A percentile compares a stretch with the other conserved stretches of the same genome.
These are phyloP conservation scores for Hydrophis major DNA, from an alignment of 2,797 vertebrate species.

Conservation along the genomic window DNA sequence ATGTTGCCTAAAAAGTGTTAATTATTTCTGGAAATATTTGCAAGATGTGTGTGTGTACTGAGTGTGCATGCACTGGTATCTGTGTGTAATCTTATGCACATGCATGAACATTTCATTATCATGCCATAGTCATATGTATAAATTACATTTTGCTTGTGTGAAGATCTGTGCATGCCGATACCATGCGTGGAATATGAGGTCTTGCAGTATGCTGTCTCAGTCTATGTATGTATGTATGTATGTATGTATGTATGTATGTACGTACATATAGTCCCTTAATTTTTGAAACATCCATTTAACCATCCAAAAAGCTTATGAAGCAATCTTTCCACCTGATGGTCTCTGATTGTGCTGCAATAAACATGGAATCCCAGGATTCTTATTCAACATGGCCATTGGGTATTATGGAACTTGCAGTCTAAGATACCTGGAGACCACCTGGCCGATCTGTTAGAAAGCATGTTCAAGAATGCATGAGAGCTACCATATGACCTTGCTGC, in stretches of 20 bases:
- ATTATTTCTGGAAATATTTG: background rate
- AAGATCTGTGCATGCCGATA: background rate
- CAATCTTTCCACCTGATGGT: background rate
- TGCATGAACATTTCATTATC: background rate
- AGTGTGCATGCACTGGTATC: background rate
- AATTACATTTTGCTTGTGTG: background rate
- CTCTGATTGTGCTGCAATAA: background rate
- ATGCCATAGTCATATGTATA: background rate
- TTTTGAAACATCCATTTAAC: background rate
- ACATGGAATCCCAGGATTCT: background rate
- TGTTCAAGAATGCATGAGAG: background rate
- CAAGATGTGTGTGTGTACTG: background rate
- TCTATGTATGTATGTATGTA: background rate
- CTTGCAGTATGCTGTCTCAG: background rate
- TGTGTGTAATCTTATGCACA: background rate
- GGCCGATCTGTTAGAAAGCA: background rate
- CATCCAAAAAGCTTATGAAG: background rate
- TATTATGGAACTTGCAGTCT: background rate
- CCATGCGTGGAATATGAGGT: background rate
- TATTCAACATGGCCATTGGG: background rate
- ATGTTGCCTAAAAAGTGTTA: background rate
- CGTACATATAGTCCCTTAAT: background rate
- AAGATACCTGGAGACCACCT: background rate
- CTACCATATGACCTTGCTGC: slow-evolving; percentile 16
- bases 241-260: background rate